Evolutionary conservation across 53 echinoderm and acorn worm genomes (phyloP).

Genomic region (Astropecten irregularis): DNA sequence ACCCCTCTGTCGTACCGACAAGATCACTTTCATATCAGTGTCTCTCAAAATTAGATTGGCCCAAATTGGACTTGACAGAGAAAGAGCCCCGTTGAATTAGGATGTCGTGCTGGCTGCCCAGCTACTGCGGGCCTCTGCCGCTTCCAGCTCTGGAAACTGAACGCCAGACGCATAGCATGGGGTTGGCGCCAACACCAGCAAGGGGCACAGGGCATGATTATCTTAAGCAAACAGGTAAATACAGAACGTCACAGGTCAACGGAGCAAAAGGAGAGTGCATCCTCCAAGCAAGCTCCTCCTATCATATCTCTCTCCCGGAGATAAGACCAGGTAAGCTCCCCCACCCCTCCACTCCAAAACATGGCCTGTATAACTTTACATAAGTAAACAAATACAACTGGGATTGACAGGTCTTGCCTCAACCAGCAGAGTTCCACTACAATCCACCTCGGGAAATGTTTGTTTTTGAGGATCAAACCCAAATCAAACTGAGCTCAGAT

Average conservation of each 20-base stretch:
- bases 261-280: background rate
- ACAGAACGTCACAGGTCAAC: conserved; percentile 53
- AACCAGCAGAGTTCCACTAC: background rate
- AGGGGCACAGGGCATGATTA: conserved; percentile 66
- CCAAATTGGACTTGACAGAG: conserved; percentile 81
- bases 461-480: conserved; percentile 31
- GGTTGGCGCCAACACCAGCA: conserved; percentile 91
- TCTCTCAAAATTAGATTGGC: conserved; percentile 89
- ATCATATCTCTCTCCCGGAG: background rate
- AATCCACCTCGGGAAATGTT: conserved; percentile 27
- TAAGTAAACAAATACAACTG: background rate
- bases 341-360: background rate
- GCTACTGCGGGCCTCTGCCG: conserved; percentile 55
- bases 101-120: conserved; percentile 58
- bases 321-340: conserved; percentile 13
- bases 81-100: conserved; percentile 75
- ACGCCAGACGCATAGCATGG: conserved; percentile 87
- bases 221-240: conserved; percentile 99
- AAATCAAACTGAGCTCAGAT: background rate
- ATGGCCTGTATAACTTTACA: background rate
- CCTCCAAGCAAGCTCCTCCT: background rate
- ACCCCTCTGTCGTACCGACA: conserved; percentile 49
- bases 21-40: conserved; percentile 78
- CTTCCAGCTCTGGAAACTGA: conserved; percentile 74
- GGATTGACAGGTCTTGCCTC: conserved; percentile 21